These are phyloP conservation scores for Eutrigla gurnardus DNA, from an alignment of 2,797 vertebrate species.

Conservation along the genomic window DNA sequence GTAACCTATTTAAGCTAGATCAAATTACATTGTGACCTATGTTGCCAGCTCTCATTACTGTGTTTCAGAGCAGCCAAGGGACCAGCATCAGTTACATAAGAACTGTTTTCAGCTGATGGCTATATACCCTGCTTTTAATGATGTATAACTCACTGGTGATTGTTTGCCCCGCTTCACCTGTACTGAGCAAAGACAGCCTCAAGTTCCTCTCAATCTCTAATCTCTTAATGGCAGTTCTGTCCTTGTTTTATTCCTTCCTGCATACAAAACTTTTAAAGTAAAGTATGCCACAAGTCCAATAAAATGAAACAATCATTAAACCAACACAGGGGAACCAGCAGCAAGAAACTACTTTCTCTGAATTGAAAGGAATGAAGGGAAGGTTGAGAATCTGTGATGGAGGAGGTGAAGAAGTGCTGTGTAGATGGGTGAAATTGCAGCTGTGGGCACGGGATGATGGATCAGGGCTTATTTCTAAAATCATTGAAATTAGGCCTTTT, in stretches of 20 bases:
- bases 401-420: slow-evolving; percentile 27
- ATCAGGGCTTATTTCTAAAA: slow-evolving; percentile 50
- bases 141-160: slow-evolving; percentile 43
- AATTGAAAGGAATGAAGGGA: slow-evolving; percentile 37
- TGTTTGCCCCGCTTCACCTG: slow-evolving; percentile 37
- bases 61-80: slow-evolving; percentile 15
- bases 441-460: slow-evolving; percentile 60
- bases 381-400: slow-evolving; percentile 21
- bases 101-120: slow-evolving; percentile 48
- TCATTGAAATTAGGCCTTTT: slow-evolving; percentile 27
- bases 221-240: slow-evolving; percentile 37
- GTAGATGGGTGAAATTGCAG: slow-evolving; percentile 64
- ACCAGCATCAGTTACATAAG: slow-evolving; percentile 52
- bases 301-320: slow-evolving; percentile 12
- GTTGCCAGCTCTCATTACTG: slow-evolving; percentile 50
- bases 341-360: slow-evolving; percentile 27
- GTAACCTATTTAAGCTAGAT: slow-evolving; percentile 40
- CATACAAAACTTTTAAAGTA: slow-evolving; percentile 43
- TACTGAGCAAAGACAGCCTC: slow-evolving; percentile 28
- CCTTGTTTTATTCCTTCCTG: slow-evolving; percentile 33
- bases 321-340: neutral
- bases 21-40: slow-evolving; percentile 48
- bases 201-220: slow-evolving; percentile 34
- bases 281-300: slow-evolving; percentile 34
- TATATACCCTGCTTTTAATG: slow-evolving; percentile 54